A percentile compares a stretch with the other conserved stretches of the same genome.
These are phyloP conservation scores for Climacteris rufus DNA, from an alignment of 2,113 vertebrate species.

Conservation along the genomic window DNA sequence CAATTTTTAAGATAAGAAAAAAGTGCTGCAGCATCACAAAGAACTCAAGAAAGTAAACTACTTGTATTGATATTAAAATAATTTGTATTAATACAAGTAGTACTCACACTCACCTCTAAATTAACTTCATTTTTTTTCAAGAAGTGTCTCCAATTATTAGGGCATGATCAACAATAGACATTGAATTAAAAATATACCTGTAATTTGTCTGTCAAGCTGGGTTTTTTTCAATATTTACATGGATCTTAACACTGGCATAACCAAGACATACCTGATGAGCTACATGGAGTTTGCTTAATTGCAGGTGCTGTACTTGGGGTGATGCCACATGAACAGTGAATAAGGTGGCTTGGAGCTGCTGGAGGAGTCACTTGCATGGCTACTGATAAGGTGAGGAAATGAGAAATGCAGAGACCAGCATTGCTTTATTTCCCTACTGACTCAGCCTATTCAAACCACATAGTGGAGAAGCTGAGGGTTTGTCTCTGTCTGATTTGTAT, in stretches of 20 bases:
- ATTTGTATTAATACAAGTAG: background rate
- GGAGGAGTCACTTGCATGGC: background rate
- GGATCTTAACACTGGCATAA: background rate
- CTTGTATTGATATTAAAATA: background rate
- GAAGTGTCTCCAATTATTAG: background rate
- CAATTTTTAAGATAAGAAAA: background rate
- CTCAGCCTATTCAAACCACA: background rate
- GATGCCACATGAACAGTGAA: background rate
- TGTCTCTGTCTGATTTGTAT: background rate
- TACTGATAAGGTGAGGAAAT: background rate
- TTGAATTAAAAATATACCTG: background rate
- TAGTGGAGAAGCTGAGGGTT: background rate
- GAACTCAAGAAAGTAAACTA: background rate
- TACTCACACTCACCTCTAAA: background rate
- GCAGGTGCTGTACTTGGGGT: accelerated
- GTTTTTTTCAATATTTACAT: background rate
- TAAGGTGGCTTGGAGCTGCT: background rate
- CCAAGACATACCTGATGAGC: background rate
- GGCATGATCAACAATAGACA: background rate
- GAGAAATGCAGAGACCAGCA: background rate
- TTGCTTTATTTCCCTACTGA: background rate
- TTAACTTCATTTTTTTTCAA: background rate
- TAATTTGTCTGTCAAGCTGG: background rate
- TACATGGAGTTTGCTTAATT: background rate
- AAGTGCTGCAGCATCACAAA: background rate